Conservation (phyloP, 37 sponge, comb jelly and placozoan species). For the Tethya wilhelma region DNA sequence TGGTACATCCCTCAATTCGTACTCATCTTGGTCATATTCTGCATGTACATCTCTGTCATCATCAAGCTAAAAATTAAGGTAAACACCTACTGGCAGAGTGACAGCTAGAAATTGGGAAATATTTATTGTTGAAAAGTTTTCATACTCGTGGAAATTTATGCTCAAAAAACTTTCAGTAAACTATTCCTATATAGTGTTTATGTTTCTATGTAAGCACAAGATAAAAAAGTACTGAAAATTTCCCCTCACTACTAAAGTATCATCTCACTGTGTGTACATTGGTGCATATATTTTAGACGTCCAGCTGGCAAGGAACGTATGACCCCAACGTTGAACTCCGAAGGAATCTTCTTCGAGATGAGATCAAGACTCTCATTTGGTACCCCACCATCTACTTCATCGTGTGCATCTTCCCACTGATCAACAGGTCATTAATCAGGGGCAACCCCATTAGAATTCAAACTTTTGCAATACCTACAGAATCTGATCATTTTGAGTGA, state of each 20-base stretch:
- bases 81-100: too few relatives aligned
- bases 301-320: constrained; percentile 62
- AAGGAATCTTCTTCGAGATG: constrained; percentile 36
- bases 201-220: too few relatives aligned
- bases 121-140: too few relatives aligned
- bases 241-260: background rate
- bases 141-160: too few relatives aligned
- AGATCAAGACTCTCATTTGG: constrained; percentile 63
- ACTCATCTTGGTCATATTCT: constrained; percentile 24
- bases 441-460: too few relatives aligned
- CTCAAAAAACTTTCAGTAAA: too few relatives aligned
- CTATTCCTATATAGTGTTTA: too few relatives aligned
- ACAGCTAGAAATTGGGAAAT: too few relatives aligned
- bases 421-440: too few relatives aligned
- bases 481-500: background rate
- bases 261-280: too few relatives aligned
- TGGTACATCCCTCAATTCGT: constrained; percentile 47
- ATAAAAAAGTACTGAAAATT: too few relatives aligned
- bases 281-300: too few relatives aligned
- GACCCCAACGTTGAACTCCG: constrained; percentile 41
- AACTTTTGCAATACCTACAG: background rate
- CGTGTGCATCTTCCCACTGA: constrained; percentile 44
- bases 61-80: constrained; percentile 43
- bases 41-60: constrained; percentile 37
- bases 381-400: constrained; percentile 66